Conservation (phyloP, 2,888 invertebrate genomes). For the Stenichneumon culpator region DNA sequence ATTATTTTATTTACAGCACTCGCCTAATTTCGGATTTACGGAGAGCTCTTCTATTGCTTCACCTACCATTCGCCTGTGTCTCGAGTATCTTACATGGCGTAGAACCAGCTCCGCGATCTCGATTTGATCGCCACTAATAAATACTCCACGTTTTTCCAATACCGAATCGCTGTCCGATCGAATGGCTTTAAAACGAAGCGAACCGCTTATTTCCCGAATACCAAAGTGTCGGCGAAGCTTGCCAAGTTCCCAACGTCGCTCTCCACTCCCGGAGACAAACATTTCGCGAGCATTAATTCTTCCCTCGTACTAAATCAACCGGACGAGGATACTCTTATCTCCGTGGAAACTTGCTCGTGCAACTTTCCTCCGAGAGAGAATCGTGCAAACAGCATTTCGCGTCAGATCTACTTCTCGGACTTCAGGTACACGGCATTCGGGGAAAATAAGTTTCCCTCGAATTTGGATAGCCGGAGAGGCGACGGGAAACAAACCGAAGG, state of each 20-base stretch:
- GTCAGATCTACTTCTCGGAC: constrained; percentile 20
- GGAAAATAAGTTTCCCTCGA: constrained; percentile 3
- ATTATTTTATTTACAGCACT: background rate
- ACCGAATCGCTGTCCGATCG: background rate
- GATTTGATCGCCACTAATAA: background rate
- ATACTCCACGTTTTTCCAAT: background rate
- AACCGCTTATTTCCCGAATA: constrained; percentile 7
- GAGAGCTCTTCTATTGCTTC: background rate
- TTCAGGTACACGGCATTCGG: background rate
- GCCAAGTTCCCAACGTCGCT: background rate
- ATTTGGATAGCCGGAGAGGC: background rate
- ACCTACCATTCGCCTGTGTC: background rate
- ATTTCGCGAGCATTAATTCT: constrained; percentile 20
- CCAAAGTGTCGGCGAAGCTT: constrained; percentile 8
- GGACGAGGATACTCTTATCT: constrained; percentile 19
- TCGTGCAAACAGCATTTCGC: constrained; percentile 16
- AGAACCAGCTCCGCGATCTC: background rate
- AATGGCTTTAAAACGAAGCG: background rate
- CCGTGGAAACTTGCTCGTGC: background rate
- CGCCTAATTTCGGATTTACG: too few species aligned
- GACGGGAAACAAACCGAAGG: background rate
- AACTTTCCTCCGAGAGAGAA: constrained; percentile 24
- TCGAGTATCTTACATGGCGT: background rate
- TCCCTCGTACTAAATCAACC: constrained; percentile 10
- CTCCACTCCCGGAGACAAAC: constrained; percentile 5